Conservation (phyloP, 2,888 invertebrate species). For the Sphaerophoria taeniata region DNA sequence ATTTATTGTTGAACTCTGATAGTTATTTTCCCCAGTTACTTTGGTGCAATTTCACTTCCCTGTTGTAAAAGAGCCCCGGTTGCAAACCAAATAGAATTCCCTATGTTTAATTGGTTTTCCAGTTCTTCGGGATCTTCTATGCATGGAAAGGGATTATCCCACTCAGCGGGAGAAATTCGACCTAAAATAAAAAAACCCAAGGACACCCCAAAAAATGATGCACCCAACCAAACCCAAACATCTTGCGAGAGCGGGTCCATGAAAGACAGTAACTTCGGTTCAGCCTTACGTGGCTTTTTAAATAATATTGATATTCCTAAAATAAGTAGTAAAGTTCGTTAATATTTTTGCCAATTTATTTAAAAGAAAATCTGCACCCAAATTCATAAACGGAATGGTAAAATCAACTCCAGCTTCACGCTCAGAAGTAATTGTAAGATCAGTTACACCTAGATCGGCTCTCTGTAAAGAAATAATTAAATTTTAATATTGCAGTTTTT, state of each 20-base stretch:
- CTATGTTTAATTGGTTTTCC: slow-evolving; percentile 91
- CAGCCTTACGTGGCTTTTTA: slow-evolving; percentile 91
- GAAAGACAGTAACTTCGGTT: slow-evolving; percentile 95
- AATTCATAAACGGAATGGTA: slow-evolving; percentile 97
- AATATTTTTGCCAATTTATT: background rate
- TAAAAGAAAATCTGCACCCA: slow-evolving; percentile 83
- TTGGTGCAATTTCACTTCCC: slow-evolving; percentile 94
- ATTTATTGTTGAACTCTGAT: background rate
- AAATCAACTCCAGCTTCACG: slow-evolving; percentile 96
- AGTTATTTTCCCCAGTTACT: slow-evolving; percentile 83
- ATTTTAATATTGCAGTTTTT: no score
- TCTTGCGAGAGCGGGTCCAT: slow-evolving; percentile 93
- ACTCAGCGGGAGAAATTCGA: slow-evolving; percentile 92
- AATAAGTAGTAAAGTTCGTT: slow-evolving; percentile 15
- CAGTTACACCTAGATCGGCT: slow-evolving; percentile 95
- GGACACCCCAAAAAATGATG: slow-evolving; percentile 91
- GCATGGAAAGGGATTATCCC: slow-evolving; percentile 94
- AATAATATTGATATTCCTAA: slow-evolving; percentile 94
- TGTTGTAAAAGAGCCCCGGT: slow-evolving; percentile 94
- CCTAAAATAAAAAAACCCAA: slow-evolving; percentile 91
- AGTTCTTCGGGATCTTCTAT: slow-evolving; percentile 92
- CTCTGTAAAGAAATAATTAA: slow-evolving; percentile 83
- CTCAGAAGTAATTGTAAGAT: slow-evolving; percentile 93
- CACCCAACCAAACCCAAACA: slow-evolving; percentile 93
- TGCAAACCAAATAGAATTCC: slow-evolving; percentile 95